Conservation (phyloP, 2,797 vertebrate genomes). For the Holocentrus rufus region DNA sequence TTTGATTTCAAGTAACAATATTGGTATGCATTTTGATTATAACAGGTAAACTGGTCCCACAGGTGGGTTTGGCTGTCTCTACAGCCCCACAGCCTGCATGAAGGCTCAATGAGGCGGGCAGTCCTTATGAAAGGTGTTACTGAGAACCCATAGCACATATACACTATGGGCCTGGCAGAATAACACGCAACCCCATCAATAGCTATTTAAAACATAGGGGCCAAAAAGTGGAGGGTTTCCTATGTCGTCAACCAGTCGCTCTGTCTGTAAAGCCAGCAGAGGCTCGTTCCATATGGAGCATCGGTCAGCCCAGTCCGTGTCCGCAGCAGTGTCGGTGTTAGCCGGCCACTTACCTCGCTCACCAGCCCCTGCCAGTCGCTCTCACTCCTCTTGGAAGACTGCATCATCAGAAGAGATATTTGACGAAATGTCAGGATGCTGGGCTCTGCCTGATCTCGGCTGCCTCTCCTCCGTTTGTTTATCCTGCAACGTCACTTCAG, state of each 20-base stretch:
- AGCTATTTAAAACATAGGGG: not conserved
- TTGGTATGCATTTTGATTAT: not conserved
- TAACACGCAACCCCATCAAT: not conserved
- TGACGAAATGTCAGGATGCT: not conserved
- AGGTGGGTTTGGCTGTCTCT: not conserved
- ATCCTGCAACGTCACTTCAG: slow-evolving; percentile 65
- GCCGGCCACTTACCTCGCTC: slow-evolving; percentile 85
- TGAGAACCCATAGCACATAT: not conserved
- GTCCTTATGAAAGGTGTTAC: not conserved
- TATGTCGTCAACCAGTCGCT: not conserved
- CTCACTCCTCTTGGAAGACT: slow-evolving; percentile 85
- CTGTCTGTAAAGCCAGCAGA: too few species aligned
- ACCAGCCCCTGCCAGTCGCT: slow-evolving; percentile 96
- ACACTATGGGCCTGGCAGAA: slow-evolving; percentile 9
- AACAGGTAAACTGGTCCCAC: not conserved
- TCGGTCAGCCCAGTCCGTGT: not conserved
- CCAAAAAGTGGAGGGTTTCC: too few species aligned
- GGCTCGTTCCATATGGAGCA: slow-evolving; percentile 60
- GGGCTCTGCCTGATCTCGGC: not conserved
- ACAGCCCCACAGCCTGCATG: not conserved
- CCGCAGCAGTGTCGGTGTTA: slow-evolving; percentile 22
- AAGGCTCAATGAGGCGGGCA: not conserved
- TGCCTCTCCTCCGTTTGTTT: slow-evolving; percentile 62
- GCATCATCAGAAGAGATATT: slow-evolving; percentile 75
- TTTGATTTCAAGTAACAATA: too few species aligned